Evolutionary conservation across 2,888 invertebrate genomes (phyloP).

Genomic region (Brachypalpus laphriformis): DNA sequence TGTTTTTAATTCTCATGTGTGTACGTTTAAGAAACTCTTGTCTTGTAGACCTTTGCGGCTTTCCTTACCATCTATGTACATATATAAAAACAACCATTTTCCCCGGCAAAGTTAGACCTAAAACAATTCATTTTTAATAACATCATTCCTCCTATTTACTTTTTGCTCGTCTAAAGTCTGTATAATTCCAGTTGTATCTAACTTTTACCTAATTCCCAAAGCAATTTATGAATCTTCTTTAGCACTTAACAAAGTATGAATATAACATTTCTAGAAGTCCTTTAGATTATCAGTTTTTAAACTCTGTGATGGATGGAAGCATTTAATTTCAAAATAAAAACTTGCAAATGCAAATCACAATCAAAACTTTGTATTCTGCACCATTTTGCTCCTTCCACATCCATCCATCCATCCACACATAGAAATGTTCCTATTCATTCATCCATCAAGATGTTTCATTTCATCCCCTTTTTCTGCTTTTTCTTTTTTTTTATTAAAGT

Average conservation of each 20-base stretch:
- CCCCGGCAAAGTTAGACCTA: too few species aligned
- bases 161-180: background rate
- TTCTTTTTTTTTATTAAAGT: constrained; percentile 42
- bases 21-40: too few species aligned
- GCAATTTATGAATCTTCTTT: constrained; percentile 37
- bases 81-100: too few species aligned
- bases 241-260: constrained; percentile 22
- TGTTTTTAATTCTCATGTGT: too few species aligned
- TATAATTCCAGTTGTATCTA: background rate
- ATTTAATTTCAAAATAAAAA: constrained; percentile 29
- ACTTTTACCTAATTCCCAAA: background rate
- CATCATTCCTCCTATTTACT: background rate
- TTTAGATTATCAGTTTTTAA: constrained; percentile 51
- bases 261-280: constrained; percentile 16
- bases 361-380: constrained; percentile 54
- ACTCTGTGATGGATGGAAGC: constrained; percentile 39
- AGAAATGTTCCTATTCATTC: constrained; percentile 41
- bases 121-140: background rate
- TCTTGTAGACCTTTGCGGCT: too few species aligned
- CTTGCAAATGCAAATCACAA: constrained; percentile 62
- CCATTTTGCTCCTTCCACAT: constrained; percentile 4
- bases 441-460: constrained; percentile 64
- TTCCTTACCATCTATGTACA: too few species aligned
- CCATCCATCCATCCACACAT: constrained; percentile 2
- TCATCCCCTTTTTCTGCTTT: constrained; percentile 10